Evolutionary conservation across 2,888 invertebrate genomes (phyloP).

Genomic region (Lasioglossum marginatum): DNA sequence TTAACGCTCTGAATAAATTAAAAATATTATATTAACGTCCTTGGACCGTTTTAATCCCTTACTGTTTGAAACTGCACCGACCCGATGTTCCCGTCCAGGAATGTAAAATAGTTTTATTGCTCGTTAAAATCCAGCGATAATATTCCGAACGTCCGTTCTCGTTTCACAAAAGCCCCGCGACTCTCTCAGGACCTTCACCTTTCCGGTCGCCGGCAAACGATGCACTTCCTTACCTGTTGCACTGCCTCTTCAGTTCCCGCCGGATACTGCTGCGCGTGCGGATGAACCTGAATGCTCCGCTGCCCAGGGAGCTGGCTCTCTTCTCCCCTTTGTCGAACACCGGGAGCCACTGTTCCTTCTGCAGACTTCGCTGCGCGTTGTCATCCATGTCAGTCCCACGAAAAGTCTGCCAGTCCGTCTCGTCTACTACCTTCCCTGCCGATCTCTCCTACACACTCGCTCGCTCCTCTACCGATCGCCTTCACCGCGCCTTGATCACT

Average conservation of each 20-base stretch:
- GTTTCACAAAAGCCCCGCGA: background rate
- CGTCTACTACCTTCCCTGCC: slow-evolving; percentile 19
- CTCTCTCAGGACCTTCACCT: slow-evolving; percentile 10
- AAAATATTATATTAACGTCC: too few species aligned
- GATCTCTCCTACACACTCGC: background rate
- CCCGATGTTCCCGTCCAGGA: too few species aligned
- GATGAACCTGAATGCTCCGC: slow-evolving; percentile 81
- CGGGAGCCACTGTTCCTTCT: slow-evolving; percentile 80
- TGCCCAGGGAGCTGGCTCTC: slow-evolving; percentile 75
- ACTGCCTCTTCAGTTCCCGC: slow-evolving; percentile 79
- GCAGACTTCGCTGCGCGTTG: slow-evolving; percentile 56
- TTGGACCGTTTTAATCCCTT: too few species aligned
- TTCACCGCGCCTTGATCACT: slow-evolving; percentile 50
- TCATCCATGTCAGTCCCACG: slow-evolving; percentile 76
- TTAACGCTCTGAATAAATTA: too few species aligned
- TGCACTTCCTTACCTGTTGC: slow-evolving; percentile 78
- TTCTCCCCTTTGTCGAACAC: slow-evolving; percentile 74
- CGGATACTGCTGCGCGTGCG: slow-evolving; percentile 81
- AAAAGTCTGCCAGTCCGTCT: background rate
- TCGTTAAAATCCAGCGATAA: too few species aligned
- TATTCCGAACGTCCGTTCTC: background rate
- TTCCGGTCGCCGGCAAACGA: background rate
- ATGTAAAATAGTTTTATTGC: too few species aligned
- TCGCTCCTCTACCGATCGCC: slow-evolving; percentile 27
- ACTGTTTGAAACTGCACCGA: too few species aligned